phyloP scores from a whole-genome alignment of 2,797 vertebrate genomes.

The Xenops minutus region DNA sequence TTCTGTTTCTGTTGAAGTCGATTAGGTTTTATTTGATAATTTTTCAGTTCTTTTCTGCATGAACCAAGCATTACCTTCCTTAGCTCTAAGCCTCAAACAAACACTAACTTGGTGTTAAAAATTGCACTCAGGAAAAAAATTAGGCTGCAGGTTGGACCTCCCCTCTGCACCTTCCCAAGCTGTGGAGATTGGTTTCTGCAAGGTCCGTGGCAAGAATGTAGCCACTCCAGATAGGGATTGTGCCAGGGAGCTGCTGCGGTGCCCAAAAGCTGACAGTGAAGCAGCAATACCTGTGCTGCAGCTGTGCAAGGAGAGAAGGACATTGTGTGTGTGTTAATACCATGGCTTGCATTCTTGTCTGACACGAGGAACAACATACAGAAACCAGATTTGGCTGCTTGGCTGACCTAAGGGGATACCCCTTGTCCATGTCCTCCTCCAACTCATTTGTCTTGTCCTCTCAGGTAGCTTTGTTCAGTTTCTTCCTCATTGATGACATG shows the following conservation, averaged over 20 bases:
- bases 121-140: background rate
- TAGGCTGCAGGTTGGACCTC: background rate
- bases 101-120: background rate
- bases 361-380: background rate
- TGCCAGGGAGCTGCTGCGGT: background rate
- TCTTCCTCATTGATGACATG: background rate
- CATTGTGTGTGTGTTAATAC: fast-evolving
- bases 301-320: background rate
- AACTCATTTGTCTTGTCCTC: background rate
- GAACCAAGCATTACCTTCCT: background rate
- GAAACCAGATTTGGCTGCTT: background rate
- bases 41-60: background rate
- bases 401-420: fast-evolving
- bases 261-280: background rate
- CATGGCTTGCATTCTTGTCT: fast-evolving
- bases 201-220: background rate
- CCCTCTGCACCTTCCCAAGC: background rate
- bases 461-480: background rate
- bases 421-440: background rate
- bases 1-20: background rate
- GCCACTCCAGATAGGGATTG: no score
- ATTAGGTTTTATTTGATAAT: background rate
- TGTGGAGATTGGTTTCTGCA: background rate
- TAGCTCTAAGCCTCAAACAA: background rate
- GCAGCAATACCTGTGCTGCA: background rate